Evolutionary conservation across 2,113 vertebrate genomes (phyloP).

Genomic region (Anoplopoma fimbria): DNA sequence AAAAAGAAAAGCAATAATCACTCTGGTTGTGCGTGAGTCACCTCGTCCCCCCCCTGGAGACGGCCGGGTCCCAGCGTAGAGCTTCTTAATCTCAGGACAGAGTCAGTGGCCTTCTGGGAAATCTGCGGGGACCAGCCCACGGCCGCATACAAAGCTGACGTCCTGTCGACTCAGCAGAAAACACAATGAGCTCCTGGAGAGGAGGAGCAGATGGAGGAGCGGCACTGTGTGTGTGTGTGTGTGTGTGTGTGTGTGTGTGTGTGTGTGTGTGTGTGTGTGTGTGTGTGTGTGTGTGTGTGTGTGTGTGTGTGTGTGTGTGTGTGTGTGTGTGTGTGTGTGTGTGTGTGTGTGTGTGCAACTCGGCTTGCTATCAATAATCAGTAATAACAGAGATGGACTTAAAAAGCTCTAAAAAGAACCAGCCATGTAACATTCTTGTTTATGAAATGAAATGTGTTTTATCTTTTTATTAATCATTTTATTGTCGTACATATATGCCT

Average conservation of each 20-base stretch:
- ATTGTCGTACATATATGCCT: neutral
- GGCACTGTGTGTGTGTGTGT: slow-evolving; percentile 29
- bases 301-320: slow-evolving; percentile 2
- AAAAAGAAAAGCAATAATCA: slow-evolving; percentile 17
- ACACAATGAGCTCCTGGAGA: slow-evolving; percentile 42
- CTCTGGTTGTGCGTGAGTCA: neutral
- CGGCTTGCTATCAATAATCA: neutral
- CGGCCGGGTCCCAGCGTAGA: neutral
- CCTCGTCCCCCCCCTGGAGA: neutral
- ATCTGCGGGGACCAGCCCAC: slow-evolving; percentile 31
- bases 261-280: neutral
- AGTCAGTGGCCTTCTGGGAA: slow-evolving; percentile 65
- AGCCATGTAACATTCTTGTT: neutral
- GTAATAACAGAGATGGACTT: neutral
- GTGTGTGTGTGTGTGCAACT: neutral
- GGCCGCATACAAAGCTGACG: slow-evolving; percentile 6
- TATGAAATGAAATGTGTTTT: neutral
- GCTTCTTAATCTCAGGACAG: slow-evolving; percentile 47
- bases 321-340: neutral
- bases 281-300: slow-evolving; percentile 22
- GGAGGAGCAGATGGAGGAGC: slow-evolving; percentile 51
- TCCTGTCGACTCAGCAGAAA: slow-evolving; percentile 59
- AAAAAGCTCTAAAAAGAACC: neutral
- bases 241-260: slow-evolving; percentile 8
- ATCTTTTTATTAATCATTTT: neutral